Evolutionary conservation across 2,797 vertebrate genomes (phyloP), one percentile per base, ranked within the genome.

Genomic region (Stomatorhinus walkeri): DNA sequence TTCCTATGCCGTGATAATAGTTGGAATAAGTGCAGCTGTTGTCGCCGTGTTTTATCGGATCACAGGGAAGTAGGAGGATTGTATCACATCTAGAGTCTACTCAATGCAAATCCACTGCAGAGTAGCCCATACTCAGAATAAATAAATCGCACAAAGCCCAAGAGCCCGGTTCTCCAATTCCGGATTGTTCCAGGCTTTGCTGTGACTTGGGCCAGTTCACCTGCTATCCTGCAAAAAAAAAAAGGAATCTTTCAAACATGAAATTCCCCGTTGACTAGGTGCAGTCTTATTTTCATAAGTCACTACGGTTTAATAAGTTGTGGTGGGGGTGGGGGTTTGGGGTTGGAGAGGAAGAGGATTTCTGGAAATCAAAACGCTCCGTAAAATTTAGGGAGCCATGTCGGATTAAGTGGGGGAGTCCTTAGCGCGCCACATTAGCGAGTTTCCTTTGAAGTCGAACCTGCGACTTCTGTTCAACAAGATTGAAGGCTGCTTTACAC

Each of bases 271-370:
- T 76, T 72, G 88, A 89, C 68, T 85, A 90, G 88, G 59, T 59
- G n/a, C 89, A 87, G 89, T 87, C 89, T 93, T 90, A 91, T 95
- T 94, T 95, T 91, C 90, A 92, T 91, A 90, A 94, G 94, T 94
- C 93, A 93, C 87, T 36, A 88, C 88, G 91, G 92, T 93, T 90
- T 94, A 94, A 95, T 91, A 91, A 92, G 90, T 91, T 92, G 54
- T 1, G 5, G 16, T 4, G 52, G 16, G 52, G 52, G 49, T 19
- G 9, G 22, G 90, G 91, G 0, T 5, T 46, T 6, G 1, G 6
- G 16, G 89, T 32, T 54, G 56, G n/a, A 49, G 56, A 24, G 89
- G 56, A 14, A 24, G 36, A 46, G 40, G 22, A 8, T 12, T 85
- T 40, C 49, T 43, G 49, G 16, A 81, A 72, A 49, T 84, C 19